A percentile compares a stretch with the other conserved stretches of the same genome.
phyloP scores from a whole-genome alignment of 2,113 vertebrate species.

The Fulmarus glacialis region DNA sequence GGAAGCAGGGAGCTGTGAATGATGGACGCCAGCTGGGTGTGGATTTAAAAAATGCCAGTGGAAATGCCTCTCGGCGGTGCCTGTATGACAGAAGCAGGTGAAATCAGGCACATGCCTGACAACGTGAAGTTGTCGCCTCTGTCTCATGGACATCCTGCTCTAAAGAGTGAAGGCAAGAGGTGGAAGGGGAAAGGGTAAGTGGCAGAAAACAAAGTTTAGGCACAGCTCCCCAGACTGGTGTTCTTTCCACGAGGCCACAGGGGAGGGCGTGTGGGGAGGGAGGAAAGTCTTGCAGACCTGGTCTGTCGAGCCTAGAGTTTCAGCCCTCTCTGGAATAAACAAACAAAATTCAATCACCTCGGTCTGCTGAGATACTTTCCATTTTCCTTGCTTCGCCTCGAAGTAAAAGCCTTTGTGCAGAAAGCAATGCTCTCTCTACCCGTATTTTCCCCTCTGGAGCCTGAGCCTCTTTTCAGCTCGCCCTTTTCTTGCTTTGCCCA shows the following conservation, averaged over 20 bases:
- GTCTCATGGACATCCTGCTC: not conserved
- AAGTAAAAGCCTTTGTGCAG: not conserved
- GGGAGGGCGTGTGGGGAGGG: not conserved
- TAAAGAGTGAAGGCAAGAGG: not conserved
- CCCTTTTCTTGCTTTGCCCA: not conserved
- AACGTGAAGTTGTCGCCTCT: not conserved
- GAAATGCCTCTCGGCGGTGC: not conserved
- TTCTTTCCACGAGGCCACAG: not conserved
- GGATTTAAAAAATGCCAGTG: not conserved
- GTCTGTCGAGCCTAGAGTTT: not conserved
- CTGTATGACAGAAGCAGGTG: not conserved
- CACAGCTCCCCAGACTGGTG: not conserved
- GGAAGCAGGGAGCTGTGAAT: not conserved
- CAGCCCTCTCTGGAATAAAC: not conserved
- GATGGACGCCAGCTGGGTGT: not conserved
- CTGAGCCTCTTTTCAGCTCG: not conserved
- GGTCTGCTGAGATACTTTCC: conserved; percentile 17
- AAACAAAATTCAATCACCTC: not conserved
- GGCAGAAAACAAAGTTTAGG: not conserved
- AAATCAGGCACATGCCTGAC: not conserved
- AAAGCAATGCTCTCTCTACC: not conserved
- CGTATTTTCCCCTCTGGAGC: not conserved
- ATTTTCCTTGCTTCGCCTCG: not conserved
- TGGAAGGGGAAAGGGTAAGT: not conserved
- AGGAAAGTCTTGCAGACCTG: not conserved